A percentile compares a stretch with the other conserved stretches of the same genome.
Conservation (phyloP, 2,888 invertebrate genomes). For the Heliconius aoede region DNA sequence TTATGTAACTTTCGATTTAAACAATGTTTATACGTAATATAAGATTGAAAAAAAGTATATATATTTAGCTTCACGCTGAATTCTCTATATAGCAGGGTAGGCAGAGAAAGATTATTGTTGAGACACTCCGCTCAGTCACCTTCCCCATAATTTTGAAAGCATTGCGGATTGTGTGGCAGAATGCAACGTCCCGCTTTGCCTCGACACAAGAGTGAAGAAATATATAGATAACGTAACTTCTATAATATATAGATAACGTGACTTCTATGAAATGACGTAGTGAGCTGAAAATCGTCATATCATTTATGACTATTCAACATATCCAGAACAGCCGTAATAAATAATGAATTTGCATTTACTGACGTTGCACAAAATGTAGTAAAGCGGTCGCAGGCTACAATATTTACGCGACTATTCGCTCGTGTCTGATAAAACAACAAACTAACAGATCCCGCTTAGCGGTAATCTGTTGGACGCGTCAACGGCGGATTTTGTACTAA, state of each 20-base stretch:
- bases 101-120: no score
- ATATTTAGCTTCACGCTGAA: not conserved
- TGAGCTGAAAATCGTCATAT: not conserved
- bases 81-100: no score
- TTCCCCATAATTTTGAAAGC: no score
- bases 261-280: not conserved
- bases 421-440: slow-evolving; percentile 42
- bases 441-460: slow-evolving; percentile 42
- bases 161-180: no score
- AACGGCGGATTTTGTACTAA: slow-evolving; percentile 40
- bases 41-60: not conserved
- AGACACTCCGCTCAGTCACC: no score
- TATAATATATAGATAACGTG: no score
- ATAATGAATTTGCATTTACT: slow-evolving; percentile 24
- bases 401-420: slow-evolving; percentile 28
- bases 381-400: slow-evolving; percentile 27
- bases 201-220: no score
- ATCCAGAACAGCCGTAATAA: not conserved
- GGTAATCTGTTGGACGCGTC: slow-evolving; percentile 42
- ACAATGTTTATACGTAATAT: not conserved
- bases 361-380: slow-evolving; percentile 24
- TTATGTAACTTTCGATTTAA: slow-evolving; percentile 2
- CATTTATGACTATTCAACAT: not conserved
- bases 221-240: no score
- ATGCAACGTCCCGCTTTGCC: no score